Evolutionary conservation across 2,888 invertebrate genomes (phyloP), one percentile per base, ranked within the genome.

Genomic region (Ochlodes sylvanus): DNA sequence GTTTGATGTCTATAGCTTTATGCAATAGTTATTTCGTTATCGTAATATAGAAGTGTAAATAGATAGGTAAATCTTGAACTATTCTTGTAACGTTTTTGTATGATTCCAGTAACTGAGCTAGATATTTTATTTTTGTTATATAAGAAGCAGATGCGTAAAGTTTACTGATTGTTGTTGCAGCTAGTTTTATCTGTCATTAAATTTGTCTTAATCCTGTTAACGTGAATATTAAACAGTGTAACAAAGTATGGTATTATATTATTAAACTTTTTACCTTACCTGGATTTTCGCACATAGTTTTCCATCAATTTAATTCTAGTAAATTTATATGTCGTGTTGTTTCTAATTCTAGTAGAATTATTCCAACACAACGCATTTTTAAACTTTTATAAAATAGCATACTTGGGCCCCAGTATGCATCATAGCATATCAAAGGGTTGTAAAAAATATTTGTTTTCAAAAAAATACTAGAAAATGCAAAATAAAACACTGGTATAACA

Each of bases 401-500:
- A 27, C 5, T 27, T 27, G 27, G 27, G 27, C 2, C 2, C 3
- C 5, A 27, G 27, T 27, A 2, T 27, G 5, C 5, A 27, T n/a
- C n/a, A n/a, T n/a, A 27, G 27, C 3, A 27, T 27, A 27, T 4
- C 27, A 27, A 27, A 27, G 27, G 27, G 2, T 27, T 27, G 27
- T 5, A 4, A 27, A 27, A 27, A 27, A 4, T 27, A 27, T 27
- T 27, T 27, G 27, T 27, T 27, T 27, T 27, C 5, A 27, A 27
- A 27, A 38, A 38, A 2, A 38, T 12, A 38, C 10, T 1, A 38
- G 7, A 19, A 2, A 0, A 14, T 7, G 7, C 5, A 47, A 38
- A 68, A 66, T 69, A 58, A 70, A 69, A 71, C 41, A 69, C 38
- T 55, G 14, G 15, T 47, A 50, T 66, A 74, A 71, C 66, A 69